Evolutionary conservation across 2,113 vertebrate species (phyloP).

Genomic region (Lagenorhynchus albirostris): DNA sequence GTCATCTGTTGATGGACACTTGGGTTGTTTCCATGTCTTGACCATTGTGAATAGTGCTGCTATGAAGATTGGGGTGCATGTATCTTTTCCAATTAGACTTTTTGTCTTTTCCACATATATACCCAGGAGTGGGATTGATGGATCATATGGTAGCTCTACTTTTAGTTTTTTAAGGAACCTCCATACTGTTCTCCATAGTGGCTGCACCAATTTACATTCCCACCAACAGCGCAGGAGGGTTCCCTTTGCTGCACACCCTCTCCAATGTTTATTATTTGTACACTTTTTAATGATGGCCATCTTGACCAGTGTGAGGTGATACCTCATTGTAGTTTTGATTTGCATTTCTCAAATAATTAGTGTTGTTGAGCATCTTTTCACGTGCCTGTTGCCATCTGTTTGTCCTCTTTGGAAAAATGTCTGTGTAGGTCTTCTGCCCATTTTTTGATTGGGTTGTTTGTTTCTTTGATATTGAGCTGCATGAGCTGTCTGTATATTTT

Average conservation of each 20-base stretch:
- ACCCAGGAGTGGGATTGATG: too few relatives aligned
- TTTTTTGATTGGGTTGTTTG: background rate
- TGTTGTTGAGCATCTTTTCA: background rate
- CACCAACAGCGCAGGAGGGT: background rate
- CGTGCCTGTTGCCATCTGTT: background rate
- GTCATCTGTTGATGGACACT: too few relatives aligned
- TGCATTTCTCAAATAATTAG: background rate
- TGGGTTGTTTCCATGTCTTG: too few relatives aligned
- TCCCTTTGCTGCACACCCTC: background rate
- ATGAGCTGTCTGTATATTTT: background rate
- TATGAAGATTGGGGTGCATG: too few relatives aligned
- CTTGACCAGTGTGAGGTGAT: background rate
- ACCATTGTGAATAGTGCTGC: too few relatives aligned
- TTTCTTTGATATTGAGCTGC: background rate
- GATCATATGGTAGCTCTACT: too few relatives aligned
- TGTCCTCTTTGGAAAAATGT: background rate
- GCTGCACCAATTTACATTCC: rapidly evolving
- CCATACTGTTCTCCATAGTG: background rate
- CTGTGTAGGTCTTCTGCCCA: background rate
- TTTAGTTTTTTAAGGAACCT: too few relatives aligned
- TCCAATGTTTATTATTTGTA: background rate
- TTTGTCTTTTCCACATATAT: too few relatives aligned
- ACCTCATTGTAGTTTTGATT: background rate
- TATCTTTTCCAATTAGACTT: too few relatives aligned
- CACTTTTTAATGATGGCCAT: background rate